Percentiles rank a stretch among this genome's conserved stretches.
These are phyloP conservation scores for Forbesichthys papilliferus DNA, from an alignment of 2,113 vertebrate species.

Conservation along the genomic window DNA sequence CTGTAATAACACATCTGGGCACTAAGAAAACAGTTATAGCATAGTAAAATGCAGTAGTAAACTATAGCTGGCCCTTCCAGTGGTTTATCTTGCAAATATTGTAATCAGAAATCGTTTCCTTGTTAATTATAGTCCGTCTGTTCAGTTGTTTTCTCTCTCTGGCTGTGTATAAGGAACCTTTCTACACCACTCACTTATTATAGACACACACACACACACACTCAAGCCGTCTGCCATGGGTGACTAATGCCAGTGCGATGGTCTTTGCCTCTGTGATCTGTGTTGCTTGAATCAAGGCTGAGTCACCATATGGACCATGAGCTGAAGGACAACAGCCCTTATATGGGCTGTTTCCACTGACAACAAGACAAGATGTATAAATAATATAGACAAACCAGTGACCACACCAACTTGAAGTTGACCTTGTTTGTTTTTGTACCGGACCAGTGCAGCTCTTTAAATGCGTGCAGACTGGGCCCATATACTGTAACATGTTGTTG, in stretches of 20 bases:
- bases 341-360: conserved; percentile 6
- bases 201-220: conserved; percentile 17
- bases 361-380: conserved; percentile 7
- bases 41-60: no score
- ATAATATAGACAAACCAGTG: neutral
- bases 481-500: no score
- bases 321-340: neutral
- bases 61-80: no score
- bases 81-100: no score
- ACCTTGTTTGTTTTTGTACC: conserved; percentile 39
- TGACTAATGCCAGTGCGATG: conserved; percentile 44
- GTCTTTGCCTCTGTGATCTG: conserved; percentile 20
- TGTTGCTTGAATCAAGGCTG: conserved; percentile 31
- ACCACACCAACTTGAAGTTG: neutral
- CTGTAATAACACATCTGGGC: no score
- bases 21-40: no score
- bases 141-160: conserved; percentile 16
- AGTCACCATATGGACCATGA: conserved; percentile 36
- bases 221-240: conserved; percentile 31
- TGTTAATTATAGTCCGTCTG: neutral
- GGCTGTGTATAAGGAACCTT: conserved; percentile 36
- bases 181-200: neutral
- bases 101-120: neutral
- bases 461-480: no score
- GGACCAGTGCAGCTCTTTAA: neutral